These are phyloP conservation scores for Incurvaria masculella DNA, from an alignment of 2,888 invertebrate genomes.

Conservation along the genomic window DNA sequence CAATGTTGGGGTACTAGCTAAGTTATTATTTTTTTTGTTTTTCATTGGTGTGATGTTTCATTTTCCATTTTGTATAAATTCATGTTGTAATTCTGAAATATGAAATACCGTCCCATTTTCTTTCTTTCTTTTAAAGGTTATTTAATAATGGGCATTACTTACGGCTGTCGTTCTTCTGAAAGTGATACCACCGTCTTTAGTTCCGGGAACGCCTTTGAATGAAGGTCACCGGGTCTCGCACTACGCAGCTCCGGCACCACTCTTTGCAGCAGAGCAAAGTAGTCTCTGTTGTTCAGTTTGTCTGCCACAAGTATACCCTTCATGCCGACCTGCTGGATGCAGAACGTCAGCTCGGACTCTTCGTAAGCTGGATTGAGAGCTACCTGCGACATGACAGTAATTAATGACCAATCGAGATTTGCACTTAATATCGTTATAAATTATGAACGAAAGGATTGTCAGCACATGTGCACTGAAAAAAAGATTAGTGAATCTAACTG, in stretches of 20 bases:
- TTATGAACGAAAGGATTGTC: no score
- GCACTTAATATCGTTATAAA: no score
- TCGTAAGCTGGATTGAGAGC: conserved; percentile 78
- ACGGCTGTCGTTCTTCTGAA: conserved; percentile 52
- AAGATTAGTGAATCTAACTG: no score
- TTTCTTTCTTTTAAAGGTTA: no score
- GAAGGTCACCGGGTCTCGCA: conserved; percentile 42
- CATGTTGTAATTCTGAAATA: no score
- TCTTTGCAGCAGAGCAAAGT: conserved; percentile 58
- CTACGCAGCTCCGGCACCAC: conserved; percentile 57
- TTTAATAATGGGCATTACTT: no score
- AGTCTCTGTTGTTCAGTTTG: conserved; percentile 62
- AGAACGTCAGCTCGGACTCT: conserved; percentile 67
- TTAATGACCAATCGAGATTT: neutral
- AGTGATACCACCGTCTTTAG: conserved; percentile 56
- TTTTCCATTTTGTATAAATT: no score
- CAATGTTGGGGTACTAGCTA: no score
- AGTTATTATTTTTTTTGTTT: no score
- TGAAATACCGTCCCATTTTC: no score
- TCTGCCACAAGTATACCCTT: conserved; percentile 67
- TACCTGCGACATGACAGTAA: conserved; percentile 48
- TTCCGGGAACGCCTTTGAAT: conserved; percentile 43
- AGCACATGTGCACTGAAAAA: no score
- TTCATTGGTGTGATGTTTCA: no score
- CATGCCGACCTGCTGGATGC: conserved; percentile 67